These are phyloP conservation scores for Siniperca chuatsi DNA, from an alignment of 2,113 vertebrate genomes.

Conservation along the genomic window DNA sequence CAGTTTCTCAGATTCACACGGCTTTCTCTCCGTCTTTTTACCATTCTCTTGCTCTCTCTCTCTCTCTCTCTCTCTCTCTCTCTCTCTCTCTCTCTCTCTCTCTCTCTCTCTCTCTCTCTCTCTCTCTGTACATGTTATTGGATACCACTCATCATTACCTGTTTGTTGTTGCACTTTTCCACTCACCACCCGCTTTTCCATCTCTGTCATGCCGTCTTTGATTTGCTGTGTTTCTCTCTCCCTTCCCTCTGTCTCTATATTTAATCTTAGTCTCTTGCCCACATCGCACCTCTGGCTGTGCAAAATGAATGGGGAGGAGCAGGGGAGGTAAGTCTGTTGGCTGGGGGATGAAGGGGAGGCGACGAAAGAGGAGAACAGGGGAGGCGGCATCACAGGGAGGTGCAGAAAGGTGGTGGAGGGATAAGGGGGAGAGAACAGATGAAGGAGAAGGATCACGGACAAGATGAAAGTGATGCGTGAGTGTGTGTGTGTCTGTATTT, in stretches of 20 bases:
- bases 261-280: slow-evolving; percentile 62
- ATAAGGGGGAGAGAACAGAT: slow-evolving; percentile 34
- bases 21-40: background rate
- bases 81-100: background rate
- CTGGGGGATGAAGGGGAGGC: slow-evolving; percentile 41
- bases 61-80: background rate
- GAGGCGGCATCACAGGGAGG: slow-evolving; percentile 10
- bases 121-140: background rate
- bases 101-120: background rate
- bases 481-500: background rate
- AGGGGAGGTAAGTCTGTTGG: slow-evolving; percentile 48
- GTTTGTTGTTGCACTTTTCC: slow-evolving; percentile 57
- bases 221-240: slow-evolving; percentile 45
- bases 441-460: slow-evolving; percentile 30
- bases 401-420: slow-evolving; percentile 23
- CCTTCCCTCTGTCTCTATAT: slow-evolving; percentile 53
- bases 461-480: slow-evolving; percentile 22
- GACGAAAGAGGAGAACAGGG: slow-evolving; percentile 16
- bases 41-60: background rate
- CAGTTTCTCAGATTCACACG: slow-evolving; percentile 5
- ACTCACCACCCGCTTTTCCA: slow-evolving; percentile 49
- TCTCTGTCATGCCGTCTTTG: slow-evolving; percentile 58
- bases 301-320: slow-evolving; percentile 63
- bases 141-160: slow-evolving; percentile 32
- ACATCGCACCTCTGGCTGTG: slow-evolving; percentile 65